phyloP scores from a whole-genome alignment of 1,140 invertebrate species.

The Bombus consobrinus region DNA sequence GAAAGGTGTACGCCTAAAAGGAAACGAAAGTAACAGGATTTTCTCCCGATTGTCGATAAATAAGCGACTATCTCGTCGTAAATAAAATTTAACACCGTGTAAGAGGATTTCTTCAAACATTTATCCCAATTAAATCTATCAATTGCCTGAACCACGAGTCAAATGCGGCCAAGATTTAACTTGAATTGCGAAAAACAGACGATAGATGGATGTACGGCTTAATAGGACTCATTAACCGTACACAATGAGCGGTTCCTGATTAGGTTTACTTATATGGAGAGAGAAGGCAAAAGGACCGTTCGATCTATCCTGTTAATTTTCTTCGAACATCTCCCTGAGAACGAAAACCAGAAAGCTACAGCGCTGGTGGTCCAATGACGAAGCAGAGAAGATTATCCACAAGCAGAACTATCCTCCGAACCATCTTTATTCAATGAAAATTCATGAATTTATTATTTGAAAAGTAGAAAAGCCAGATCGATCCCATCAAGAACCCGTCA shows the following conservation, averaged over 20 bases:
- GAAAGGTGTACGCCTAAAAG: not conserved
- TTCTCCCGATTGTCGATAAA: slow-evolving; percentile 2
- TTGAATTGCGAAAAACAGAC: not conserved
- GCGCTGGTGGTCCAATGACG: slow-evolving; percentile 49
- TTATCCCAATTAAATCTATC: not conserved
- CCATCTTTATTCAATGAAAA: slow-evolving; percentile 52
- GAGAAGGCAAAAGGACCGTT: not conserved
- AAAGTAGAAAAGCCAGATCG: not conserved
- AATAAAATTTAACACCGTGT: not conserved
- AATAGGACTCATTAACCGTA: slow-evolving; percentile 68
- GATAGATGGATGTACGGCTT: slow-evolving; percentile 50
- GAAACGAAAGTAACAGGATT: not conserved
- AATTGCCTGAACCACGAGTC: not conserved
- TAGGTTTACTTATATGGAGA: slow-evolving; percentile 72
- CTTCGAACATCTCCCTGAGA: slow-evolving; percentile 35
- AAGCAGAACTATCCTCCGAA: not conserved
- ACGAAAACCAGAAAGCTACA: slow-evolving; percentile 59
- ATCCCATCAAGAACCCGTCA: too few relatives aligned
- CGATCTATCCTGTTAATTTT: not conserved
- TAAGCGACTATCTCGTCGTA: not conserved
- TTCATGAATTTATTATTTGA: slow-evolving; percentile 34
- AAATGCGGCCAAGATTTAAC: not conserved
- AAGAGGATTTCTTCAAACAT: not conserved
- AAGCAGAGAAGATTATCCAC: slow-evolving; percentile 62
- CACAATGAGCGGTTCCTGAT: slow-evolving; percentile 69